Evolutionary conservation across 2,113 vertebrate genomes (phyloP).

Genomic region (Brachypodius melanocephalos): DNA sequence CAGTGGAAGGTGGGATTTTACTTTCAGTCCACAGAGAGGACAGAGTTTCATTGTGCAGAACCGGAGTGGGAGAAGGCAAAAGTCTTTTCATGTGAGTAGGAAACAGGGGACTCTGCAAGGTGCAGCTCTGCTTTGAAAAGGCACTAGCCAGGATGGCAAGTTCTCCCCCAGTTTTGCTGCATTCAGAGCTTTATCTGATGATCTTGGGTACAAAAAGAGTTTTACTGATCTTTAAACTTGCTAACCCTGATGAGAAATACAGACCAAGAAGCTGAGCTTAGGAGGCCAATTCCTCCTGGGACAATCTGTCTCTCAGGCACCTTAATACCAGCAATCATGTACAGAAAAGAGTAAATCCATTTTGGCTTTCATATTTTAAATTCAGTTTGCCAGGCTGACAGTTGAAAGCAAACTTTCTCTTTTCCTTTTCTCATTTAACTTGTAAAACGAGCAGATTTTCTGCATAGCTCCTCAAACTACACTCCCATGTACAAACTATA

Average conservation of each 20-base stretch:
- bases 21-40: not conserved
- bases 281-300: not conserved
- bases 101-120: not conserved
- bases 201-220: not conserved
- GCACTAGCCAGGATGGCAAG: not conserved
- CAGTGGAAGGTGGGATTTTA: not conserved
- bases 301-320: not conserved
- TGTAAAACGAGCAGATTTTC: not conserved
- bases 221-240: not conserved
- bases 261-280: not conserved
- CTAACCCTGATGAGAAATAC: not conserved
- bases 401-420: not conserved
- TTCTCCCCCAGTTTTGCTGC: not conserved
- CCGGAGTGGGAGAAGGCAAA: not conserved
- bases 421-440: not conserved
- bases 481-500: not conserved
- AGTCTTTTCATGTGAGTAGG: not conserved
- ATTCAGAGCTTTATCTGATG: not conserved
- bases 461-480: not conserved
- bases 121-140: not conserved
- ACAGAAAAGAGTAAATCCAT: not conserved
- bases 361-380: not conserved
- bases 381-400: not conserved
- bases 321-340: not conserved
- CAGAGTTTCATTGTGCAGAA: not conserved